phyloP scores from a whole-genome alignment of 2,888 invertebrate genomes.

The Leucania comma region DNA sequence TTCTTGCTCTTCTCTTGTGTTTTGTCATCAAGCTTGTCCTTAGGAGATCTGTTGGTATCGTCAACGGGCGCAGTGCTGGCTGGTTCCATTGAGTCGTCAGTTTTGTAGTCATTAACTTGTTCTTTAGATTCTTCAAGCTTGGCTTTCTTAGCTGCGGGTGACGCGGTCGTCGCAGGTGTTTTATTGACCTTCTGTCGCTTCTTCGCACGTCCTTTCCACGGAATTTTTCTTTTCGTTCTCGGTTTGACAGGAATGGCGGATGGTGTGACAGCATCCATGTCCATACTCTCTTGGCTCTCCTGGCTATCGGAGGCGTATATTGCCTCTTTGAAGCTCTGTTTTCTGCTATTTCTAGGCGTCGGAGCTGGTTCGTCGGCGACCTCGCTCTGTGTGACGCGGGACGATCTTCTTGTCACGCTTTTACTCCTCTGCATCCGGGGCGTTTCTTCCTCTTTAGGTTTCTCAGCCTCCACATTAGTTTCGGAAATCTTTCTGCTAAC shows the following conservation, averaged over 20 bases:
- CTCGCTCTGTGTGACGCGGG: conserved; percentile 76
- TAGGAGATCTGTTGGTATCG: conserved; percentile 62
- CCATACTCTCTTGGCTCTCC: conserved; percentile 83
- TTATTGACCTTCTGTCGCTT: conserved; percentile 80
- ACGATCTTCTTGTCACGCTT: conserved; percentile 81
- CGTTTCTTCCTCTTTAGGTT: conserved; percentile 78
- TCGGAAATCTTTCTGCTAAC: conserved; percentile 80
- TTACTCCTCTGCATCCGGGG: conserved; percentile 82
- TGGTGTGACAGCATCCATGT: conserved; percentile 68
- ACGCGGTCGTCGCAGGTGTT: conserved; percentile 65
- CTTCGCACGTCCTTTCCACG: conserved; percentile 87
- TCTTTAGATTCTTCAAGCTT: conserved; percentile 74
- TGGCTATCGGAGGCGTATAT: conserved; percentile 85
- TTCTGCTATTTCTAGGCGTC: conserved; percentile 73
- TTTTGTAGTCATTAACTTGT: conserved; percentile 74
- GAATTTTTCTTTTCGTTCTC: conserved; percentile 86
- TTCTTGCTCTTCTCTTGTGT: conserved; percentile 78
- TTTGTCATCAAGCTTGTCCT: conserved; percentile 72
- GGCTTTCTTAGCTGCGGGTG: conserved; percentile 80
- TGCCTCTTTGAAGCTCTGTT: conserved; percentile 78
- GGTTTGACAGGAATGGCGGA: conserved; percentile 70
- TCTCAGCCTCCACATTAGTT: conserved; percentile 73
- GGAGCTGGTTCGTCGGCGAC: conserved; percentile 69
- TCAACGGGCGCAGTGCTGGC: conserved; percentile 61
- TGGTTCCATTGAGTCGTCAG: conserved; percentile 77